Evolutionary conservation across 1,140 invertebrate genomes (phyloP).

Genomic region (Dreissena rostriformis): DNA sequence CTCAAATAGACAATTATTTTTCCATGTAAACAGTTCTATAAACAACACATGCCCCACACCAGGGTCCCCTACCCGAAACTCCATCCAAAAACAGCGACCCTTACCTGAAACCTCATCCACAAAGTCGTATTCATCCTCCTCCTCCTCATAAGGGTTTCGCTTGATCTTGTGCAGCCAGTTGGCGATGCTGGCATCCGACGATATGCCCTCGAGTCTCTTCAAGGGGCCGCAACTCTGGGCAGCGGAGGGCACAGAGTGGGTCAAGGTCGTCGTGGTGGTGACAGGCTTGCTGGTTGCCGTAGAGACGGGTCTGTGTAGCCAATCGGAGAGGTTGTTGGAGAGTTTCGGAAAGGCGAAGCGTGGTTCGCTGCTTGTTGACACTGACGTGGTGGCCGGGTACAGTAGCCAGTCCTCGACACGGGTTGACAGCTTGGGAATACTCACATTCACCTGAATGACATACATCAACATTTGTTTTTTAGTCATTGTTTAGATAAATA

Average conservation of each 20-base stretch:
- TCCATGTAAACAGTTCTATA: background rate
- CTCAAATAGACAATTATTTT: too few species aligned
- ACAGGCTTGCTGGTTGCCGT: conserved; percentile 14
- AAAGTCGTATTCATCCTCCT: conserved; percentile 54
- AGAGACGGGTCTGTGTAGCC: conserved; percentile 34
- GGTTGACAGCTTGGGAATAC: conserved; percentile 45
- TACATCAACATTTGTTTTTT: too few species aligned
- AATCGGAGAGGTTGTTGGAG: conserved; percentile 53
- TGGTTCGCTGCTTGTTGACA: background rate
- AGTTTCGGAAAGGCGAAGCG: conserved; percentile 36
- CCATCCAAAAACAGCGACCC: conserved; percentile 54
- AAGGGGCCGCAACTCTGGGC: background rate
- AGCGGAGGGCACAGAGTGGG: background rate
- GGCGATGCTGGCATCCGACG: conserved; percentile 52
- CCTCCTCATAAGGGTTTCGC: conserved; percentile 46
- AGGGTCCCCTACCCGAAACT: conserved; percentile 28
- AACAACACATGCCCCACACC: background rate
- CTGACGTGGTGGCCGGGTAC: conserved; percentile 12
- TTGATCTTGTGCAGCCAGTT: conserved; percentile 56
- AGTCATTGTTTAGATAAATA: too few species aligned
- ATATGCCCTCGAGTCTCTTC: conserved; percentile 17
- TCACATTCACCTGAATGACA: conserved; percentile 43
- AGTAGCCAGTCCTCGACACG: conserved; percentile 43
- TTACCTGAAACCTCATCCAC: conserved; percentile 51
- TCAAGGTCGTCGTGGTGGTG: background rate